Evolutionary conservation across 1,140 invertebrate species (phyloP).

Genomic region (Dendrolimus kikuchii): DNA sequence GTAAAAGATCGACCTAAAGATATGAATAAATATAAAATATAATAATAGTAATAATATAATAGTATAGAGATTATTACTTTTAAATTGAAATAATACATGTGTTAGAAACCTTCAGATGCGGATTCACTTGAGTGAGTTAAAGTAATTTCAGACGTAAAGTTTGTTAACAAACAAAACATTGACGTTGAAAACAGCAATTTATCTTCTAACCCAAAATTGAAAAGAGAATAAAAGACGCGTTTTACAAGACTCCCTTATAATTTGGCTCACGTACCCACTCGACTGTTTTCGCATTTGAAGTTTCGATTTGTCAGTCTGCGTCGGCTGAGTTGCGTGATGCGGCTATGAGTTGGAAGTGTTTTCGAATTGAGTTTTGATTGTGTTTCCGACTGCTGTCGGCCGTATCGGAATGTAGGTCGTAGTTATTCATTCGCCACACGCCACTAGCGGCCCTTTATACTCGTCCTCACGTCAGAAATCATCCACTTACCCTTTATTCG

Average conservation of each 20-base stretch:
- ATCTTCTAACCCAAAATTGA: background rate
- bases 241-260: no score
- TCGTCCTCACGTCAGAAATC: conserved; percentile 23
- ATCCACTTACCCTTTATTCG: conserved; percentile 29
- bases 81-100: no score
- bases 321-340: conserved; percentile 28
- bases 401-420: conserved; percentile 35
- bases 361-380: conserved; percentile 54
- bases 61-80: no score
- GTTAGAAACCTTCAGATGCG: no score
- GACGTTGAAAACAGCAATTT: background rate
- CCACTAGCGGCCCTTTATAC: conserved; percentile 29
- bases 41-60: no score
- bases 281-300: conserved; percentile 6
- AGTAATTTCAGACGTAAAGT: no score
- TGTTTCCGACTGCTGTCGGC: conserved; percentile 27
- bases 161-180: no score
- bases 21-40: no score
- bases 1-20: no score
- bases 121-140: no score
- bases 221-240: background rate
- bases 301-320: conserved; percentile 11
- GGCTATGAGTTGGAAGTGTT: conserved; percentile 42
- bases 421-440: conserved; percentile 48
- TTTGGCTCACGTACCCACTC: background rate